These are phyloP conservation scores for Stenoptilia bipunctidactyla DNA, from an alignment of 2,888 invertebrate genomes.

Conservation along the genomic window DNA sequence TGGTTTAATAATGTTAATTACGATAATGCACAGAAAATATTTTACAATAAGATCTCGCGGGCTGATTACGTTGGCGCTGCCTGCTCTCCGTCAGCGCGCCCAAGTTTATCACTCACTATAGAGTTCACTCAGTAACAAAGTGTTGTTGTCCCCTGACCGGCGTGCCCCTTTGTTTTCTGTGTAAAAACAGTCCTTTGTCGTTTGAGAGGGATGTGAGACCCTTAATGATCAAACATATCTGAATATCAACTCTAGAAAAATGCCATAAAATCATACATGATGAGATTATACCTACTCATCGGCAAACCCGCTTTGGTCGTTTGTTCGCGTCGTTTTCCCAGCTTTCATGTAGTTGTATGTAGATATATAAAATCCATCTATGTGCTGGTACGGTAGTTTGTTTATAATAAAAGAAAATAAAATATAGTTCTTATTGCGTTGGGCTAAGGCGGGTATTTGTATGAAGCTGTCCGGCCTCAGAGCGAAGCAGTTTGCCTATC, in stretches of 20 bases:
- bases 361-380: slow-evolving; percentile 45
- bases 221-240: slow-evolving; percentile 48
- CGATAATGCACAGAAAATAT: slow-evolving; percentile 17
- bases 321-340: slow-evolving; percentile 57
- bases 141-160: slow-evolving; percentile 47
- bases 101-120: slow-evolving; percentile 32
- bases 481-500: slow-evolving; percentile 74
- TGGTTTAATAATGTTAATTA: no score
- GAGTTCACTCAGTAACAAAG: slow-evolving; percentile 35
- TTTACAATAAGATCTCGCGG: slow-evolving; percentile 50
- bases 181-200: slow-evolving; percentile 64
- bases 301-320: slow-evolving; percentile 42
- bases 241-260: slow-evolving; percentile 68
- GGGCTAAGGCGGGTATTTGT: slow-evolving; percentile 50
- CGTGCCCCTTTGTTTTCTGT: slow-evolving; percentile 63
- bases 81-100: slow-evolving; percentile 52
- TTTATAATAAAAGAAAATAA: slow-evolving; percentile 62
- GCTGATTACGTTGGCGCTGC: slow-evolving; percentile 24
- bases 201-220: slow-evolving; percentile 51
- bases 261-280: slow-evolving; percentile 47
- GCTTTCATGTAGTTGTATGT: slow-evolving; percentile 32
- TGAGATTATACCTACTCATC: slow-evolving; percentile 45
- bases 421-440: slow-evolving; percentile 43
- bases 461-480: slow-evolving; percentile 66
- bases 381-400: slow-evolving; percentile 69